Evolutionary conservation across 30 jellyfish, hydroid and myxozoan genomes (phyloP), one percentile per base, ranked within the genome.

Genomic region (Turritopsis dohrnii): DNA sequence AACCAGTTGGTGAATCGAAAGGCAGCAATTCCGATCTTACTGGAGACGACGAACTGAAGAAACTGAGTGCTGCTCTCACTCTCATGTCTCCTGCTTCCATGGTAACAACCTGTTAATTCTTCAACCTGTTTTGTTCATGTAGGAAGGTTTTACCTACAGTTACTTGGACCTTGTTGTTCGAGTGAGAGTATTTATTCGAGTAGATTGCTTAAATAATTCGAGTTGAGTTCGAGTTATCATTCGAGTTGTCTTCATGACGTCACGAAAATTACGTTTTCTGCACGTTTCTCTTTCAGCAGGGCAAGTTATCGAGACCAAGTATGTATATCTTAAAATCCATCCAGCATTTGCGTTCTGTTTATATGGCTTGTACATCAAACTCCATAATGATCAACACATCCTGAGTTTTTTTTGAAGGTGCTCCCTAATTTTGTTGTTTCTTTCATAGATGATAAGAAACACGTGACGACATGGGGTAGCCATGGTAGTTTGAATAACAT

Each of bases 1-100:
- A 91, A 81, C 97, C 97, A 23, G 86, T 86, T 52, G 96, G 87
- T 53, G 96, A 84, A 65, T 84, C 89, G 21, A 84, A 85, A 53
- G 85, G 85, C n/a, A 82, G 85, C 71, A 65, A 73, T 23, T 75
- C 87, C 9, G 88, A 80, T 53, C 81, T 84, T 18, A 81, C 96
- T 18, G 60, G 60, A 41, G 84, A 86, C 0, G 97, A 90, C 30
- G 90, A 91, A 28, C 81, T 91, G 74, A 87, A 87, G 41, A 83
- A 93, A 13, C 31, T 91, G 60, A 84, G 88, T 29, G 96, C 97
- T 8, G 86, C 88, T 69, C 85, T 91, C 20, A 91, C 97, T 9
- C 87, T 91, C 54, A 74, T 92, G 29, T 83, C 95, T 1, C 97
- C 97, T 16, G 85, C 91, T 54, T 27, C 96, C 7, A 77, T 90